Percentiles rank a stretch among this genome's conserved stretches.
Evolutionary conservation across 2,113 vertebrate genomes (phyloP).

Genomic region (Capreolus pygargus): DNA sequence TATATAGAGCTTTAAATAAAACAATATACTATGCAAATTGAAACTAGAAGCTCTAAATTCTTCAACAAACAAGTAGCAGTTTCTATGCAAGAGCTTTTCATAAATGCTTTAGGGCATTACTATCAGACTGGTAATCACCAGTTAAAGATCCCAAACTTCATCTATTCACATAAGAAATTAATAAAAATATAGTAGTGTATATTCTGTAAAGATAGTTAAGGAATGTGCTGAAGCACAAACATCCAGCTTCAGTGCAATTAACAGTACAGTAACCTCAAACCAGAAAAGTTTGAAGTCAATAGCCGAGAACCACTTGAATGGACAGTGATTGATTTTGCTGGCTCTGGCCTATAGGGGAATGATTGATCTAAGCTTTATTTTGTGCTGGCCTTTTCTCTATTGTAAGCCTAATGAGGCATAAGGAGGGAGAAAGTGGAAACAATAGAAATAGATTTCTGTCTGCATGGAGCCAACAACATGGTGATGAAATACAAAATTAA

Average conservation of each 20-base stretch:
- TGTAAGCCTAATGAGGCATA: conserved; percentile 71
- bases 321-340: conserved; percentile 44
- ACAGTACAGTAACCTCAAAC: not conserved
- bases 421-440: not conserved
- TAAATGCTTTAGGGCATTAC: conserved; percentile 17
- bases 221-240: not conserved
- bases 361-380: conserved; percentile 44
- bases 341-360: conserved; percentile 31
- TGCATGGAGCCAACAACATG: not conserved
- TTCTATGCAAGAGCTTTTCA: not conserved
- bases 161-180: conserved; percentile 37
- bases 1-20: not conserved
- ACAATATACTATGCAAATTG: not conserved
- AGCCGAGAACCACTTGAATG: not conserved
- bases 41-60: not conserved
- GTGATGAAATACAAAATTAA: conserved; percentile 13
- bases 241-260: not conserved
- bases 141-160: conserved; percentile 26
- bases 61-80: not conserved
- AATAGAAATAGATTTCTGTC: not conserved
- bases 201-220: not conserved
- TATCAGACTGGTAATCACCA: conserved; percentile 28
- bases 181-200: not conserved
- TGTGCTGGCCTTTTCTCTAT: conserved; percentile 45
- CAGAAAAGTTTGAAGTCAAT: not conserved